Evolutionary conservation across 2,113 vertebrate genomes (phyloP).

Genomic region (Gila orcuttii): DNA sequence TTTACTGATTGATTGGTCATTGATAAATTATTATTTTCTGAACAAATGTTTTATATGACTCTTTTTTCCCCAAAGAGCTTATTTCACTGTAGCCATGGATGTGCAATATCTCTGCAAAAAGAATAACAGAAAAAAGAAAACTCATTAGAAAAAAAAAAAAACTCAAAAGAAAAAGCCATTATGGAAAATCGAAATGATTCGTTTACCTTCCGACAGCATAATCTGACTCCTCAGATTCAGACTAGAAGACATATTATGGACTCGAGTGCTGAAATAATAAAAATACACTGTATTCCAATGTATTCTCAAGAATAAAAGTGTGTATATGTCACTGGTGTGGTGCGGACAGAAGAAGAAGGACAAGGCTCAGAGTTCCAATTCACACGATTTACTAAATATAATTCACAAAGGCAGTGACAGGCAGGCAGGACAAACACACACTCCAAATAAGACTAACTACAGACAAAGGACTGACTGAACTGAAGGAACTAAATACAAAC

Average conservation of each 20-base stretch:
- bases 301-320: neutral
- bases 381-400: no score
- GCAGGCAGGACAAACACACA: no score
- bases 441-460: no score
- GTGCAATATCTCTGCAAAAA: neutral
- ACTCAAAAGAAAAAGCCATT: no score
- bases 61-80: neutral
- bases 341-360: no score
- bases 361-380: no score
- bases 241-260: neutral
- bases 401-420: no score
- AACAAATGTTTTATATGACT: neutral
- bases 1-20: neutral
- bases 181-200: neutral
- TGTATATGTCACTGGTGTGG: no score
- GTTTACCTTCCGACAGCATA: neutral
- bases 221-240: neutral
- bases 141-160: no score
- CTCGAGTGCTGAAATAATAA: neutral
- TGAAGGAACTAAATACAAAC: no score
- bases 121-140: neutral
- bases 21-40: neutral
- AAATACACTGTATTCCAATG: neutral
- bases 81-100: neutral
- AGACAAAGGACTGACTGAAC: no score